phyloP scores from a whole-genome alignment of 2,113 vertebrate species.

The Climacteris rufus region DNA sequence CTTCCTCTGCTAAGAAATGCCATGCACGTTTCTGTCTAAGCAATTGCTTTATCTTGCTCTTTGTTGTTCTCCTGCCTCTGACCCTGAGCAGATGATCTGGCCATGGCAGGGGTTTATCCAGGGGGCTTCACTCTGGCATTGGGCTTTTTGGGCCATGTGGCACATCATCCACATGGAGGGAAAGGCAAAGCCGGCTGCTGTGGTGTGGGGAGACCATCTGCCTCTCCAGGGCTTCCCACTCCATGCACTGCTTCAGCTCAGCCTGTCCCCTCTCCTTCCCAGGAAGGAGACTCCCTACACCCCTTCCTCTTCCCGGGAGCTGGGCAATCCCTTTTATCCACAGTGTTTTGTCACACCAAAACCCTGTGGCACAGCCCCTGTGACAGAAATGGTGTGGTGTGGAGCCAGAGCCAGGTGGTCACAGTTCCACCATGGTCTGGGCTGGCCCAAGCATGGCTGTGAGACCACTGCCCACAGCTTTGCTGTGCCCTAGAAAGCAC shows the following conservation, averaged over 20 bases:
- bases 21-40: background rate
- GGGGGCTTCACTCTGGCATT: background rate
- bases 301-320: background rate
- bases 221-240: background rate
- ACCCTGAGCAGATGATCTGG: background rate
- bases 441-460: background rate
- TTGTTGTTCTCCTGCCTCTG: background rate
- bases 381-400: background rate
- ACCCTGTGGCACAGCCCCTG: background rate
- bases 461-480: background rate
- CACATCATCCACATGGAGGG: background rate
- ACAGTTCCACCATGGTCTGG: background rate
- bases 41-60: background rate
- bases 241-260: background rate
- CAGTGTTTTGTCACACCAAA: background rate
- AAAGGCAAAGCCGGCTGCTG: background rate
- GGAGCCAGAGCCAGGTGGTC: too few relatives aligned
- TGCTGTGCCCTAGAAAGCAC: background rate
- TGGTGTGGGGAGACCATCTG: accelerated
- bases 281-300: background rate
- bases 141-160: background rate
- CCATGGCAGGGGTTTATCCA: background rate
- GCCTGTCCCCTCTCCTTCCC: background rate
- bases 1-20: background rate
- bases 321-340: background rate